Conservation (phyloP, 2,797 vertebrate species). For the Paratrypauchen microcephalus region DNA sequence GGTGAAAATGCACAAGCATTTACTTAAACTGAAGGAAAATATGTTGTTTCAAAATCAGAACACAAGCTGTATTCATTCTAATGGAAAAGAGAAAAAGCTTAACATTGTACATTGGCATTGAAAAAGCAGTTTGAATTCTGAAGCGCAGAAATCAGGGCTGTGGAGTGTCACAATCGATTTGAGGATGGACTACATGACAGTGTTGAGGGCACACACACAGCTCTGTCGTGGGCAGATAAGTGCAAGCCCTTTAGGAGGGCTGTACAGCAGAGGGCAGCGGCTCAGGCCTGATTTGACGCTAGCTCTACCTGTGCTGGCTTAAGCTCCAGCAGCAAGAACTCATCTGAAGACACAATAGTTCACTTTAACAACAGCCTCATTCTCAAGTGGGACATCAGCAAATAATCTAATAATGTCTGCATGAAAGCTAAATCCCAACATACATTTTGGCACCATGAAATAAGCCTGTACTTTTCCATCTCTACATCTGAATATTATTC, state of each 20-base stretch:
- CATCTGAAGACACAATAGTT: constrained; percentile 70
- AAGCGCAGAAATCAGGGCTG: constrained; percentile 64
- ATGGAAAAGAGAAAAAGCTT: constrained; percentile 52
- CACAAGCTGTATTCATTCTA: constrained; percentile 67
- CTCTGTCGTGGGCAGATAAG: constrained; percentile 78
- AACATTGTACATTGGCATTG: constrained; percentile 57
- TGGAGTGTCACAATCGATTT: constrained; percentile 77
- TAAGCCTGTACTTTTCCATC: constrained; percentile 32
- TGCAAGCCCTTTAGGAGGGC: constrained; percentile 77
- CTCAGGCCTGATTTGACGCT: constrained; percentile 70
- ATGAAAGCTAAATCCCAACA: neutral
- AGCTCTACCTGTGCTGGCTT: constrained; percentile 72
- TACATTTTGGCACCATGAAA: constrained; percentile 1
- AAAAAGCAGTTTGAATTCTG: constrained; percentile 61
- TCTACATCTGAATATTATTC: constrained; percentile 35
- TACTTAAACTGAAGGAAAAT: constrained; percentile 62
- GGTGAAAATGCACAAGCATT: constrained; percentile 50
- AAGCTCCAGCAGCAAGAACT: constrained; percentile 54
- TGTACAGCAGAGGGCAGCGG: constrained; percentile 62
- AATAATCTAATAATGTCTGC: neutral
- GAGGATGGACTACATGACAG: constrained; percentile 69
- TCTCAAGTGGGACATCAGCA: constrained; percentile 33
- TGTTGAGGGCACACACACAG: constrained; percentile 58
- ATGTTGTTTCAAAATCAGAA: constrained; percentile 68
- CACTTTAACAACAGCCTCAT: constrained; percentile 55